Conservation (phyloP, 2,113 vertebrate species). For the Electrona antarctica region DNA sequence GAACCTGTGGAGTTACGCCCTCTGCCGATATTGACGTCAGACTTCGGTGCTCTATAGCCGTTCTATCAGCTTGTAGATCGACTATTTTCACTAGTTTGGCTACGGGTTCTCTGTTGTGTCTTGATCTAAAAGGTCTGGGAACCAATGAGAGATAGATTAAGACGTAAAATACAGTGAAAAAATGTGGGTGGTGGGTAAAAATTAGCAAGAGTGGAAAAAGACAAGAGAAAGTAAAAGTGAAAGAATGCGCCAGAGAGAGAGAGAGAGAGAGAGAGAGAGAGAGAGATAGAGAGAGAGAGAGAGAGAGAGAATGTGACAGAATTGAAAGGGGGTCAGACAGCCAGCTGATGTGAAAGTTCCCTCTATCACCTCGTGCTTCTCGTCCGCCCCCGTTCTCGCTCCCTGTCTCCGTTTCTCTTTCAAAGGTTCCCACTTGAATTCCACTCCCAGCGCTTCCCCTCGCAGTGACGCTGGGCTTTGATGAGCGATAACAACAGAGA, state of each 20-base stretch:
- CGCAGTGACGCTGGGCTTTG: conserved; percentile 63
- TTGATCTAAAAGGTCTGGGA: too few species aligned
- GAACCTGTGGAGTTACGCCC: too few species aligned
- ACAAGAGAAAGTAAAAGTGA: neutral
- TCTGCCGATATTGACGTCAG: too few species aligned
- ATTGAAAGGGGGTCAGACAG: conserved; percentile 59
- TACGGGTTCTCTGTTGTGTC: too few species aligned
- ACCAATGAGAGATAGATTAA: too few species aligned
- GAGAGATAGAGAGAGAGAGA: conserved; percentile 18
- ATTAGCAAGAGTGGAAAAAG: neutral
- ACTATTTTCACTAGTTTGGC: too few species aligned
- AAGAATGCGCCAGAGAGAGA: neutral
- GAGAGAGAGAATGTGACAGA: conserved; percentile 43
- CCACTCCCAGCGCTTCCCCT: conserved; percentile 72
- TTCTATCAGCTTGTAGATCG: too few species aligned
- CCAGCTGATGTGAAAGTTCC: conserved; percentile 72
- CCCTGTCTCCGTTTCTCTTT: conserved; percentile 55
- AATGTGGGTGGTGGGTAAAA: neutral
- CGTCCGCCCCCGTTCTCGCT: conserved; percentile 59
- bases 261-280: conserved; percentile 1
- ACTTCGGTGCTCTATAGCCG: too few species aligned
- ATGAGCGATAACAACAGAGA: conserved; percentile 71
- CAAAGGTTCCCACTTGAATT: conserved; percentile 72
- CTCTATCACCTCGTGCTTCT: conserved; percentile 72
- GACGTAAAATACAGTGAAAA: neutral